These are phyloP conservation scores for Periphyllus acericola DNA, from an alignment of 2,888 invertebrate genomes.

Conservation along the genomic window DNA sequence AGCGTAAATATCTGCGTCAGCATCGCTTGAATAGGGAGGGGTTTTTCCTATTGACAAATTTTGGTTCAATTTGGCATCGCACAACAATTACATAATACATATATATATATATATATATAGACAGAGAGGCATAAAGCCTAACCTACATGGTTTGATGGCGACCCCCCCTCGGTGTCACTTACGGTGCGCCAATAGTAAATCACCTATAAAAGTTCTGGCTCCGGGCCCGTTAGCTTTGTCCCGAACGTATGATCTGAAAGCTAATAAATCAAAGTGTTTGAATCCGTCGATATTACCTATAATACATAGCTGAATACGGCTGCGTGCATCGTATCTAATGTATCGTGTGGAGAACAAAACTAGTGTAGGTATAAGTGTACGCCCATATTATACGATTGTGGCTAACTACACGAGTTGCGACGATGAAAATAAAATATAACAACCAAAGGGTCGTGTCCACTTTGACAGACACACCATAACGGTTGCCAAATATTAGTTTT, in stretches of 20 bases:
- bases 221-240: slow-evolving; percentile 43
- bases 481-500: too few relatives aligned
- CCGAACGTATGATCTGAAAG: slow-evolving; percentile 26
- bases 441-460: too few relatives aligned
- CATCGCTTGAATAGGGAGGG: not conserved
- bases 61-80: slow-evolving; percentile 34
- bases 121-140: not conserved
- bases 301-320: too few relatives aligned
- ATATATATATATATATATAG: too few relatives aligned
- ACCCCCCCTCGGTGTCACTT: slow-evolving; percentile 19
- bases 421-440: too few relatives aligned
- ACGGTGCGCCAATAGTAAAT: slow-evolving; percentile 50
- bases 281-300: slow-evolving; percentile 33
- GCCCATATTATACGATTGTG: too few relatives aligned
- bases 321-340: too few relatives aligned
- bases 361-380: too few relatives aligned
- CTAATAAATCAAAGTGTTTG: slow-evolving; percentile 46
- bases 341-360: too few relatives aligned
- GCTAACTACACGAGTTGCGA: too few relatives aligned
- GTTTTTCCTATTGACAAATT: slow-evolving; percentile 37
- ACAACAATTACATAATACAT: not conserved
- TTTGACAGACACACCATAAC: too few relatives aligned
- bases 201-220: slow-evolving; percentile 55
- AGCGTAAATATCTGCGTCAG: not conserved
- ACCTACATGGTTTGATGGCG: slow-evolving; percentile 8